Evolutionary conservation across 2,888 invertebrate species (phyloP).

Genomic region (Cosmopolites sordidus): DNA sequence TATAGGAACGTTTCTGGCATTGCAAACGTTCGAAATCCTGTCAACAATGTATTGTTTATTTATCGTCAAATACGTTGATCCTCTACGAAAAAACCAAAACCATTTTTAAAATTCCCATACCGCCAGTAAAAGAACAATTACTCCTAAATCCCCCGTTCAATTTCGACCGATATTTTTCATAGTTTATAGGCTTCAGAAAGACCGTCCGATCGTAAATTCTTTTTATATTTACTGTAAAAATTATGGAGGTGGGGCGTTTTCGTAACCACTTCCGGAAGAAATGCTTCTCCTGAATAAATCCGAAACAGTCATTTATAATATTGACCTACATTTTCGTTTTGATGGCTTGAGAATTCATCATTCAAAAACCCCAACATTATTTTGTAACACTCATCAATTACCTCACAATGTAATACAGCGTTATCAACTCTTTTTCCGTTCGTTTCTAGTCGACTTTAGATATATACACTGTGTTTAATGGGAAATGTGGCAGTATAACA

Average conservation of each 20-base stretch:
- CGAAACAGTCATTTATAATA: no score
- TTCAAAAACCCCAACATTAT: no score
- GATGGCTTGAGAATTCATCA: no score
- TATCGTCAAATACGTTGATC: not conserved
- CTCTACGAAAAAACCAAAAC: not conserved
- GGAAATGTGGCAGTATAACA: no score
- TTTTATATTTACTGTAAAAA: conserved; percentile 13
- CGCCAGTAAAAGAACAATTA: not conserved
- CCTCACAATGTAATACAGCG: no score
- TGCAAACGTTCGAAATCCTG: not conserved
- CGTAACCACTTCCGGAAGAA: not conserved
- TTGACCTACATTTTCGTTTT: no score
- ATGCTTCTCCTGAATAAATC: no score
- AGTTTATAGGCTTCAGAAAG: conserved; percentile 17
- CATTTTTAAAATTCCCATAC: not conserved
- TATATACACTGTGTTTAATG: no score
- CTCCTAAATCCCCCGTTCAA: not conserved
- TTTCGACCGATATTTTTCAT: conserved; percentile 8
- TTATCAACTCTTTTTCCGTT: no score
- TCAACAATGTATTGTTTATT: not conserved
- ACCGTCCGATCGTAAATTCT: conserved; percentile 17
- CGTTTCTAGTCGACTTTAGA: no score
- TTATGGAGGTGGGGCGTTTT: not conserved
- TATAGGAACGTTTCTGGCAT: no score
- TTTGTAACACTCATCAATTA: no score